Evolutionary conservation across 2,888 invertebrate genomes (phyloP), one percentile per base, ranked within the genome.

Genomic region (Drosophila hamatofila): DNA sequence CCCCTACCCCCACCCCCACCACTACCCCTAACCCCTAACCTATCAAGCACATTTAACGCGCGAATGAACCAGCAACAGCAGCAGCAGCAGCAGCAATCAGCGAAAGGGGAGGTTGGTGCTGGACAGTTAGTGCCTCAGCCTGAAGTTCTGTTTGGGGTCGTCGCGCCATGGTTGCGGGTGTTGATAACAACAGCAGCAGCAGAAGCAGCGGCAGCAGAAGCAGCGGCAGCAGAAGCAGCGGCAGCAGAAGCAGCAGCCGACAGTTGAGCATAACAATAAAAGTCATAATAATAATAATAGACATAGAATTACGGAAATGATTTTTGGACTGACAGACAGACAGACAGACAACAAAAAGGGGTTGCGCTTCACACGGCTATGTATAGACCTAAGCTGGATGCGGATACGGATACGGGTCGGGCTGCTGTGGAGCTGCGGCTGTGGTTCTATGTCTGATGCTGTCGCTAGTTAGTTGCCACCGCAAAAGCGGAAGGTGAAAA

Each of bases 401-500:
- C 58, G 72, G 58, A 48, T 54, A 33, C 58, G 72, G 54, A 52
- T 54, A 46, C 49, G 49, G 58, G n/a, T 52, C 51, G 37, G 55
- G 27, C 14, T 52, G 41, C 14, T 41, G 64, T 52, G 21, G 51
- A 51, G 37, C 54, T 12, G 39, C 5, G 12, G 54, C 33, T 52
- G 3, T 16, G 23, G 37, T 52, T 37, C 51, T 27, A n/a, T n/a
- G n/a, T 27, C 48, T 33, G 44, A 44, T 49, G 44, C 55, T 25
- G 56, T 35, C 23, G 55, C 56, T 54, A 56, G 58, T 61, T 60
- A 33, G 30, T 67, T 65, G 56, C 61, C 64, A 81, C 78, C 67
- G 58, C 70, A 79, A 72, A 72, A 90, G 84, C 91, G 90, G 91
- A 91, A 90, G 90, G 91, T 91, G 84, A 80, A 90, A 91, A 90